A percentile compares a stretch with the other conserved stretches of the same genome.
These are phyloP conservation scores for Ornithoptera priamus DNA, from an alignment of 2,888 invertebrate species.

Conservation along the genomic window DNA sequence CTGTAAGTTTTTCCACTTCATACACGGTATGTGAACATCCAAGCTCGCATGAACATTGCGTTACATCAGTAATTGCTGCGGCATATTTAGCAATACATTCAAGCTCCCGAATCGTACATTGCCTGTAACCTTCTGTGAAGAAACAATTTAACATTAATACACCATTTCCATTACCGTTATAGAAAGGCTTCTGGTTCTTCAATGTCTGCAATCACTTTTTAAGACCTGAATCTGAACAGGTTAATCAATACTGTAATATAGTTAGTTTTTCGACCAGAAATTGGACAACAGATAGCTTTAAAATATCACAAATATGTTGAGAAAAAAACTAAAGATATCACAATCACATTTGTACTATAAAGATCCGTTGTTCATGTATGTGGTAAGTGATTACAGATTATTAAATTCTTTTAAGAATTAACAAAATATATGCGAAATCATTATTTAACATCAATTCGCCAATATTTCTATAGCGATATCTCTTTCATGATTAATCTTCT, in stretches of 20 bases:
- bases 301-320: too few species aligned
- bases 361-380: too few species aligned
- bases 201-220: too few species aligned
- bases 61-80: conserved; percentile 78
- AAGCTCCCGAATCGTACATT: conserved; percentile 81
- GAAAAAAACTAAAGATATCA: too few species aligned
- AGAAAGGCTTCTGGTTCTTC: too few species aligned
- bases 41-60: conserved; percentile 84
- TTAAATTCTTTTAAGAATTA: background rate
- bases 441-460: background rate
- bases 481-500: background rate
- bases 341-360: too few species aligned
- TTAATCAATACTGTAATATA: too few species aligned
- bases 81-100: conserved; percentile 79
- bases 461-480: background rate
- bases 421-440: background rate
- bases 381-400: too few species aligned
- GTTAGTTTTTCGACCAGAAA: too few species aligned
- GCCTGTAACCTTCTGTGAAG: conserved; percentile 69
- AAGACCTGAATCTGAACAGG: too few species aligned
- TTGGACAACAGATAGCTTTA: too few species aligned
- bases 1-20: conserved; percentile 85
- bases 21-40: conserved; percentile 88
- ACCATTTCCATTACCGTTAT: too few species aligned
- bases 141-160: background rate